phyloP scores from a whole-genome alignment of 2,113 vertebrate genomes.

The Stigmatopora nigra region DNA sequence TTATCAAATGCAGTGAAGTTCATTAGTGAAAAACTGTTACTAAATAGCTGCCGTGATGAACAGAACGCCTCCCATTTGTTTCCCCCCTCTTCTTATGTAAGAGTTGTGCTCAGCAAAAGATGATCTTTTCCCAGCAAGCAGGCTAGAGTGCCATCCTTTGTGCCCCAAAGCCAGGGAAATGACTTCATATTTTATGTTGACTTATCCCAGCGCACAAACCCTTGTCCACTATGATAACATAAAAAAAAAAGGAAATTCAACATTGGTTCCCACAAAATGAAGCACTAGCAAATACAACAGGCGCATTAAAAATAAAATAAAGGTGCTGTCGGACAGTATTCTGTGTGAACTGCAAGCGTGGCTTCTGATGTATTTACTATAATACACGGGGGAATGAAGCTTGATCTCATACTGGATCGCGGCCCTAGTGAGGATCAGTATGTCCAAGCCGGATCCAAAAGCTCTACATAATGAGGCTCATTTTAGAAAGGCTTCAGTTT shows the following conservation, averaged over 20 bases:
- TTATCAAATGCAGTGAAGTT: background rate
- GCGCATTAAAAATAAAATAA: background rate
- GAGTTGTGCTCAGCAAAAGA: background rate
- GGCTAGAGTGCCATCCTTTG: background rate
- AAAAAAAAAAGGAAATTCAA: background rate
- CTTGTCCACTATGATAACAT: background rate
- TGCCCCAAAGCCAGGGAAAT: background rate
- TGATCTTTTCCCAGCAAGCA: background rate
- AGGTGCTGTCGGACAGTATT: background rate
- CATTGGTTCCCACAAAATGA: background rate
- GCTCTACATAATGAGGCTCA: constrained; percentile 9
- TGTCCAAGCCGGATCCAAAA: constrained; percentile 11
- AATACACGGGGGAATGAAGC: background rate
- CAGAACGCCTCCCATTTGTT: background rate
- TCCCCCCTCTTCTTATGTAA: background rate
- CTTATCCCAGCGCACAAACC: background rate
- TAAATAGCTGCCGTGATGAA: background rate
- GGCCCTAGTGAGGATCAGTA: constrained; percentile 7
- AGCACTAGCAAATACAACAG: background rate
- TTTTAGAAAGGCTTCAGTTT: constrained; percentile 17
- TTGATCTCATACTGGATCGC: constrained; percentile 22
- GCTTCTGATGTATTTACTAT: background rate
- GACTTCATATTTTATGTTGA: background rate
- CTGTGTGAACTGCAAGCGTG: background rate
- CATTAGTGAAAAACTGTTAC: background rate